Base-by-base conservation (phyloP, 2,797 vertebrate species). In the Gadopsis marmoratus region DNA sequence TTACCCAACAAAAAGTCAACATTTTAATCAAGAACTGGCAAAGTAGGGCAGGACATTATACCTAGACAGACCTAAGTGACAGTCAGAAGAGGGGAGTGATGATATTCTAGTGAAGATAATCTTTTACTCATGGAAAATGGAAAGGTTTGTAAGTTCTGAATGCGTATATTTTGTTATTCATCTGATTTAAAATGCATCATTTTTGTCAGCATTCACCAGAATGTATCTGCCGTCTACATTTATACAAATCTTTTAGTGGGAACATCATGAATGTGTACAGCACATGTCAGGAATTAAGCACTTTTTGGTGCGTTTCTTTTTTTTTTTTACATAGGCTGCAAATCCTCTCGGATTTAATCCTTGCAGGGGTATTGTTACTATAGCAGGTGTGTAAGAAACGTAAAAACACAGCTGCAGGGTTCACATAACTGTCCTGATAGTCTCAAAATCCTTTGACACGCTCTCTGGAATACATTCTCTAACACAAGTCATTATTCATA, bases 1-100 rank as follows among this genome's bases (percentile, higher is more conserved):
- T 99, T 99, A 98, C 96, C 95, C 96, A 96, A 96, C 96, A 98
- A 98, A 94, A 98, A 97, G 97, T 97, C 96, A 97, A 98, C 97
- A 96, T 98, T 98, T 98, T 98, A 99, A 99, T 99, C 97, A 97
- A 97, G 96, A 96, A 92, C 94, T 95, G 96, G 96, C 94, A 97
- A 96, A 96, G 93, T 95, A 91, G 26, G 75, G 56, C 94, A 88
- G 88, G 89, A 84, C 85, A 76, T 91, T 82, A 78, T 65, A 88
- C 73, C 76, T 71, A 86, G 91, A 93, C 88, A 86, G 86, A 76
- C 33, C 63, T 86, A 90, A 89, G 89, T 90, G 87, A 93, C 88
- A 88, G 83, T 84, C 82, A 85, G 85, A 85, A 33, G 80, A 70
- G 64, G 31, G 53, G 65, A 82, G 83, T 53, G 86, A 82, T 78